Evolutionary conservation across 2,113 vertebrate species (phyloP), one percentile per base, ranked within the genome.

Genomic region (Sardina pilchardus): DNA sequence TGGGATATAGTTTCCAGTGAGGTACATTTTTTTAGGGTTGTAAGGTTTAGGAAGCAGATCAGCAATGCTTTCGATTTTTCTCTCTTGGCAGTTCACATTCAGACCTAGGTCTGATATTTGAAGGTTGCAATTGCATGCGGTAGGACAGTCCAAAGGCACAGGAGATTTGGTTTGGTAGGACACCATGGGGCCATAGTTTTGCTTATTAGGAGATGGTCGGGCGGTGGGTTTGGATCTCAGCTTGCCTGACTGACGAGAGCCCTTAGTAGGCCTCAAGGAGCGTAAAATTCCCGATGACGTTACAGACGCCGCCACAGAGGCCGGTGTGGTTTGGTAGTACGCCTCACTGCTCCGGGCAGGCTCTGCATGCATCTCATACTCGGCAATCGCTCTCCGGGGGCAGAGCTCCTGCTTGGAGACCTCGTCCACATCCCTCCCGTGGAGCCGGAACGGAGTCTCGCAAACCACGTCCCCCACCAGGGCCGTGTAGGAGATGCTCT

Each of bases 1-100:
- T 1, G 96, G 94, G 36, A 99, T 98, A 89, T 97, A 97, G 90
- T 99, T 99, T 80, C 98, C 98, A 0, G 98, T 99, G 50, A 99
- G 94, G 88, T 99, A 99, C 97, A 99, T 98, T 92, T 99, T 99
- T 91, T 99, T 99, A 47, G 98, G 98, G 87, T 99, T 99, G 91
- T 99, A 99, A 63, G 98, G 98, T 93, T 98, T 99, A 88, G 98
- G 98, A 87, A 96, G 94, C 89, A 99, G 94, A 84, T 99, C 97
- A 0, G 97, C 96, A 63, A 99, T 97, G 63, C 96, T 96, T 90
- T 99, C 97, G 0, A 99, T 98, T 92, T 98, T 98, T 84, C 97
- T 94, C 91, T 99, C 98, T 91, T 99, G 98, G 92, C 98, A 99
- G 92, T 99, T 99, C 71, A 99, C 97, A 1, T 99, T 99, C 90